Base-by-base conservation (phyloP, 2,797 vertebrate genomes). In the Chiloscyllium punctatum region DNA sequence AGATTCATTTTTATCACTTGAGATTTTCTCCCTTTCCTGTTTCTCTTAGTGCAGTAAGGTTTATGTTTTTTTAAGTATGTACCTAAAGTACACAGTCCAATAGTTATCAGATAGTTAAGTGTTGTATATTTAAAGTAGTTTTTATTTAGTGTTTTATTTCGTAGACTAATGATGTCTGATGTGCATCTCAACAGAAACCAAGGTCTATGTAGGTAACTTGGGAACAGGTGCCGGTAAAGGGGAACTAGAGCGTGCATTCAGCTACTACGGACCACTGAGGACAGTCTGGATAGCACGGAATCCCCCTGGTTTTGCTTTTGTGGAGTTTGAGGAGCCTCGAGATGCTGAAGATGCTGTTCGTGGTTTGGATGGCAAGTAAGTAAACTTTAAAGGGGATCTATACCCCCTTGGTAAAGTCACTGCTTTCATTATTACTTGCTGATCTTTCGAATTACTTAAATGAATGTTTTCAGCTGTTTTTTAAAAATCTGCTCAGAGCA, bases 211-310 rank as follows among this genome's bases (percentile, higher is more conserved):
- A 96, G 98, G 98, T 27, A 98, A 99, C 96, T 97, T 99, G 96
- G 98, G 98, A 95, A 98, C 98, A 48, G 98, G 98, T 95, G 98
- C 98, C 66, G 98, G 98, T 33, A 98, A 98, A 96, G 98, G 98
- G 94, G 98, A 98, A 96, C 97, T 99, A 96, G 98, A 99, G 96
- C 98, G 98, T 96, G 98, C 98, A 69, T 99, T 99, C 96, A 98
- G 98, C 96, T 98, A 98, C 95, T 98, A 98, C 23, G 98, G 98
- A 3, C 98, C 98, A 0, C 97, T 99, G 96, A 97, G 98, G 97
- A 98, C 98, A 0, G 98, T 99, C 16, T 99, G 98, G 98, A 98
- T 99, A 96, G 98, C 98, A 11, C 98, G 98, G 96, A 98, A 98
- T 97, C 98, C 98, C 92, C 98, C 98, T 9, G 98, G 98, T 96